Evolutionary conservation across 2,888 invertebrate species (phyloP).

Genomic region (Choreutis nemorana): DNA sequence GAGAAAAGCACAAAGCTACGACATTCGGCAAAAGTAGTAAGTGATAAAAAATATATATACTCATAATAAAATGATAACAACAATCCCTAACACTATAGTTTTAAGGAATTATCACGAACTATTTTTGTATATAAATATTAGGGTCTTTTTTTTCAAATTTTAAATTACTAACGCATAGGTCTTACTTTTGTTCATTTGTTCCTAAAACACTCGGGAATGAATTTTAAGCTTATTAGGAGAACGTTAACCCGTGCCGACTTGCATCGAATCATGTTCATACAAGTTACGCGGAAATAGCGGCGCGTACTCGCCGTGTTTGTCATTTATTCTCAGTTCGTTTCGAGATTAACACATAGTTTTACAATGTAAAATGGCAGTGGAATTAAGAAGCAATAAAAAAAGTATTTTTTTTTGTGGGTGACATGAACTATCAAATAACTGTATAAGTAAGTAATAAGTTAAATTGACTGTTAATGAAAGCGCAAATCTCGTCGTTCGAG

Average conservation of each 20-base stretch:
- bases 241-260: constrained; percentile 9
- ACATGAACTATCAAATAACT: constrained; percentile 9
- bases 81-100: too few relatives aligned
- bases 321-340: constrained; percentile 3
- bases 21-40: too few relatives aligned
- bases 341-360: constrained; percentile 4
- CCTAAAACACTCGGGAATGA: constrained; percentile 7
- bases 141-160: constrained; percentile 8
- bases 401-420: constrained; percentile 9
- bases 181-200: constrained; percentile 7
- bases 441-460: constrained; percentile 11
- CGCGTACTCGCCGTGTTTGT: constrained; percentile 5
- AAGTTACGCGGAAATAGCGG: constrained; percentile 7
- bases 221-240: constrained; percentile 7
- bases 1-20: too few relatives aligned
- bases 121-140: too few relatives aligned
- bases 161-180: constrained; percentile 8
- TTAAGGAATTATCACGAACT: too few relatives aligned
- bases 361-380: constrained; percentile 3
- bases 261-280: constrained; percentile 10
- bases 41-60: too few relatives aligned
- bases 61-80: too few relatives aligned
- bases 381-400: constrained; percentile 9
- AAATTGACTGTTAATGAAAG: constrained; percentile 14
- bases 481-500: constrained; percentile 13